These are phyloP conservation scores for Gopherus evgoodei DNA, from an alignment of 2,113 vertebrate genomes.

Conservation along the genomic window DNA sequence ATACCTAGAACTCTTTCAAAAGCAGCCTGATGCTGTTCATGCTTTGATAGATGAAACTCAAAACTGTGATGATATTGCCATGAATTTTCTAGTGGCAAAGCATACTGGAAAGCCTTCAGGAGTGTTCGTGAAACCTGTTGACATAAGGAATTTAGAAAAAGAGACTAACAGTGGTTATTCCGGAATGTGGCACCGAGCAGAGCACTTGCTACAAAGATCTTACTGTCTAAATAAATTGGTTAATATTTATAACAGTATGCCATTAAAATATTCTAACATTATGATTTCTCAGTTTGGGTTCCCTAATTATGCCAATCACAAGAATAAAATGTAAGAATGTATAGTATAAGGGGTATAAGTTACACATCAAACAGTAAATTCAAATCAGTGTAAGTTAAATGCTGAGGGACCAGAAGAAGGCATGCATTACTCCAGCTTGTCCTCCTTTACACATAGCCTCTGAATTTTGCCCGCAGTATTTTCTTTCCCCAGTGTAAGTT, in stretches of 20 bases:
- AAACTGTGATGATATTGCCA: slow-evolving; percentile 95
- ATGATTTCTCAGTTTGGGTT: slow-evolving; percentile 98
- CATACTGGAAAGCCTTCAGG: slow-evolving; percentile 83
- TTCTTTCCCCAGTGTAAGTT: slow-evolving; percentile 6
- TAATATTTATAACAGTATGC: slow-evolving; percentile 90
- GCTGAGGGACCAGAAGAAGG: slow-evolving; percentile 40
- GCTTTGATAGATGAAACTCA: slow-evolving; percentile 91
- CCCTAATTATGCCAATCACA: slow-evolving; percentile 94
- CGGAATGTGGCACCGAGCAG: slow-evolving; percentile 95
- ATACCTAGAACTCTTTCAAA: slow-evolving; percentile 91
- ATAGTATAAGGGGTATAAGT: background rate
- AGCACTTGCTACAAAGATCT: slow-evolving; percentile 94
- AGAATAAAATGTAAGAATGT: slow-evolving; percentile 80
- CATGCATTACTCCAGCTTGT: slow-evolving; percentile 58
- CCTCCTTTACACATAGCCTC: slow-evolving; percentile 21
- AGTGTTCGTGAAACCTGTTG: slow-evolving; percentile 92
- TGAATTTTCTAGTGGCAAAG: slow-evolving; percentile 91
- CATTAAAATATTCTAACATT: slow-evolving; percentile 92
- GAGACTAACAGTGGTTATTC: slow-evolving; percentile 89
- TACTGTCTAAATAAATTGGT: slow-evolving; percentile 92
- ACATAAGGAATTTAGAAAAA: slow-evolving; percentile 91
- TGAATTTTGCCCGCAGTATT: slow-evolving; percentile 11
- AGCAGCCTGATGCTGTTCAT: slow-evolving; percentile 84
- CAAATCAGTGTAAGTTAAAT: background rate
- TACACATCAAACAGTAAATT: slow-evolving; percentile 33